These are phyloP conservation scores for Maccullochella peelii DNA, from an alignment of 2,113 vertebrate genomes.

Conservation along the genomic window DNA sequence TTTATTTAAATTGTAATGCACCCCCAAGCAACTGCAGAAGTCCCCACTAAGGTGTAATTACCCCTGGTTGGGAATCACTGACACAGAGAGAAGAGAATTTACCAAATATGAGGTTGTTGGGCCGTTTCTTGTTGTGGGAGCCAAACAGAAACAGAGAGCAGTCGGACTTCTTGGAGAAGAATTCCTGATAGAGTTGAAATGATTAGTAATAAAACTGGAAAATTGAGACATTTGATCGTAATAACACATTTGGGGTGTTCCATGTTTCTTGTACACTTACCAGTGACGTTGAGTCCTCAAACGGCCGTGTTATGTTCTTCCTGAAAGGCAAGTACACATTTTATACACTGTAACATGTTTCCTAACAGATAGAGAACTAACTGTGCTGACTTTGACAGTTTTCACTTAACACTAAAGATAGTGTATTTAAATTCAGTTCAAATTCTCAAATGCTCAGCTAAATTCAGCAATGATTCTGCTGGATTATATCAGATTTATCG, in stretches of 20 bases:
- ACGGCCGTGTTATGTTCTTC: slow-evolving; percentile 96
- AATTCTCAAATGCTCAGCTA: background rate
- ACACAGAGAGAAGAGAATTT: slow-evolving; percentile 31
- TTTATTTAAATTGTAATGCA: too few species aligned
- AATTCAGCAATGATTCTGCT: background rate
- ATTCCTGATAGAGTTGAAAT: slow-evolving; percentile 86
- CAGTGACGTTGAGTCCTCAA: slow-evolving; percentile 96
- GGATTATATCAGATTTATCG: background rate
- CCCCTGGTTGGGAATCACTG: too few species aligned
- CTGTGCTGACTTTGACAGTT: background rate
- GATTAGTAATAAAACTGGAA: background rate
- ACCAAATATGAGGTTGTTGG: slow-evolving; percentile 96
- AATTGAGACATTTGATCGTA: background rate
- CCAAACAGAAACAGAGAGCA: slow-evolving; percentile 97
- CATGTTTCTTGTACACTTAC: slow-evolving; percentile 79
- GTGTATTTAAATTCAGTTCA: background rate
- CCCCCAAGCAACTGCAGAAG: too few species aligned
- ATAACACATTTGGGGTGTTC: background rate
- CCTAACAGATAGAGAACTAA: background rate
- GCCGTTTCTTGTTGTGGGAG: slow-evolving; percentile 98
- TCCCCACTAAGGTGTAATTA: too few species aligned
- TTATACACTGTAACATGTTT: background rate
- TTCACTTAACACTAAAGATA: background rate
- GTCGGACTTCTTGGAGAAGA: slow-evolving; percentile 97
- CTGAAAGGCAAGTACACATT: slow-evolving; percentile 72